phyloP scores from a whole-genome alignment of 1,140 invertebrate species.

The Dendroctonus valens region DNA sequence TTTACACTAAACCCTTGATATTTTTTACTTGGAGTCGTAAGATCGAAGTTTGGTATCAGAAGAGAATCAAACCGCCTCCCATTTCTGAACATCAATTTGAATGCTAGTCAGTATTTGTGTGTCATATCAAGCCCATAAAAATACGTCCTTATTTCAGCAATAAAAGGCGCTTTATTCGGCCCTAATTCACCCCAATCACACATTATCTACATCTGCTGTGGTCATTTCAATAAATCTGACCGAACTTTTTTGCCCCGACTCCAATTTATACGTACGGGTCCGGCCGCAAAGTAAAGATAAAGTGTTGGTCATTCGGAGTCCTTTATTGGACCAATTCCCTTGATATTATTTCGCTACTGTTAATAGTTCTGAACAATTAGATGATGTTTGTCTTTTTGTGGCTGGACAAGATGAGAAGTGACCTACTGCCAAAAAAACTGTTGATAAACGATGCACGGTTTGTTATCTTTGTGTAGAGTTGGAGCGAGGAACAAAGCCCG shows the following conservation, averaged over 20 bases:
- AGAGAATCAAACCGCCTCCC: too few species aligned
- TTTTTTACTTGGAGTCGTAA: too few species aligned
- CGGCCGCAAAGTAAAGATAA: conserved; percentile 22
- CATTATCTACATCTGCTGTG: conserved; percentile 27
- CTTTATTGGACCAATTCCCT: conserved; percentile 26
- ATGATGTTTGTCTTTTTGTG: conserved; percentile 10
- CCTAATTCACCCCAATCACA: conserved; percentile 20
- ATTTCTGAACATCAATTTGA: too few species aligned
- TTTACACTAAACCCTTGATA: too few species aligned
- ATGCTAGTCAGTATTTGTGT: too few species aligned
- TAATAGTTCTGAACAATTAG: conserved; percentile 19
- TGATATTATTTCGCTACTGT: conserved; percentile 4
- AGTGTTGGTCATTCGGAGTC: conserved; percentile 24
- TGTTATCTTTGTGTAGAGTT: too few species aligned
- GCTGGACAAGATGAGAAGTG: too few species aligned
- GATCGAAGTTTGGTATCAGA: too few species aligned
- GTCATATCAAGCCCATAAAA: background rate
- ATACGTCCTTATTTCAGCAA: conserved; percentile 7
- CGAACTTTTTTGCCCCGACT: conserved; percentile 10
- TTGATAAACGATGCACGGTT: too few species aligned
- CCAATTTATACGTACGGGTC: conserved; percentile 15
- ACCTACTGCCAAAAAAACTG: too few species aligned
- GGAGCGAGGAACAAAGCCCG: too few species aligned
- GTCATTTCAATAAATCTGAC: conserved; percentile 31
- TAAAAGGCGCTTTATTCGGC: conserved; percentile 16